Evolutionary conservation across 2,888 invertebrate species (phyloP), one percentile per base, ranked within the genome.

Genomic region (Melinaea marsaeus): DNA sequence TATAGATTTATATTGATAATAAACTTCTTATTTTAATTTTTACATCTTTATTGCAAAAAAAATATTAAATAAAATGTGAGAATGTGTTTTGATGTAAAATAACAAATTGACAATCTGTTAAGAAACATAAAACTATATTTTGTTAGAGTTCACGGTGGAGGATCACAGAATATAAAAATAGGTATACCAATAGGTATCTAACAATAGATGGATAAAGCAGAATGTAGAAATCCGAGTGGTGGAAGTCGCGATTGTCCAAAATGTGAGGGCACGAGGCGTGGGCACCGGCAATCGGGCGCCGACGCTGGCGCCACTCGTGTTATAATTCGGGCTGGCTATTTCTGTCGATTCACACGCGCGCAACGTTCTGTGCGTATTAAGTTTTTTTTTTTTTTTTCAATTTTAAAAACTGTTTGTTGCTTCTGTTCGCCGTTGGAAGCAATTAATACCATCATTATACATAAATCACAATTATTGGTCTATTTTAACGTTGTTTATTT

Each of bases 241-340:
- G 9, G 42, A 6, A 42, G 42, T 42, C 42, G 11, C 42, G 6
- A 9, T 9, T 51, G 51, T 51, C 51, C 51, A 51, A 32, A 32
- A 11, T 32, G 51, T 32, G 51, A n/a, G 64, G 55, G 45, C 57
- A 58, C 60, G 67, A 67, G 68, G 75, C 72, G 75, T 70, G 71
- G 74, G 71, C 71, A 63, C 69, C 77, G 80, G 42, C 42, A 5
- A 42, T 75, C 79, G 81, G 84, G 85, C 87, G 86, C 86, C 86
- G 82, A 66, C 74, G 74, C 79, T 81, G 87, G 88, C 89, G 88
- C 88, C 89, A 86, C 79, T 80, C 83, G 82, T 79, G 85, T 83
- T 88, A 83, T 86, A 90, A 88, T 90, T 89, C 85, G 88, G 89
- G 84, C 86, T 79, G 75, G 78, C 86, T 90, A 90, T 90, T 90